Evolutionary conservation across 1,140 invertebrate genomes (phyloP), one percentile per base, ranked within the genome.

Genomic region (Anagrus nilaparvatae): DNA sequence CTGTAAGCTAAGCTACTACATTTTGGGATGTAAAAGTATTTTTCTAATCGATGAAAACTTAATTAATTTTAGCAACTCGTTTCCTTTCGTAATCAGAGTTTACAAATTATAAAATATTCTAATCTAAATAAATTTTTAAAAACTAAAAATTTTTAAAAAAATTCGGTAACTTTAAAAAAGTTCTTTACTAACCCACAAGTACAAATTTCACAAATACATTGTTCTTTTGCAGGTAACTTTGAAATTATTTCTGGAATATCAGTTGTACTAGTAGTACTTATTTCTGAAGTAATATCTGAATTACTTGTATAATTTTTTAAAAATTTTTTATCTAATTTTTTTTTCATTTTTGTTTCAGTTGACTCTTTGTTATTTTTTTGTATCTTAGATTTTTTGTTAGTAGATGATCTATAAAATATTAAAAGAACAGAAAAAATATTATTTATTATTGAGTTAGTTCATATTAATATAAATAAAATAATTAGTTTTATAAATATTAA

Each of bases 161-260:
- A n/a, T 31, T 31, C 18, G 14, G 9, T 31, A 19, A 34, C 21
- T 9, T 9, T 34, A 34, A 34, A 34, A 37, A 8, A 14, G 5
- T n/a, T 12, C 16, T 35, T 41, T n/a, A 79, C 82, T 82, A 70
- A 90, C 87, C 87, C 87, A 66, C 87, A 90, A 55, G 84, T 89
- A 60, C 87, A 90, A 29, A 90, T 80, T 69, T 90, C 84, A 61
- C 87, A 90, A 50, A 90, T 86, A 56, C 87, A 90, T 61, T 85
- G 80, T 59, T 88, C 85, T 60, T 84, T 84, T 31, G 63, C 39
- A 3, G 69, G 70, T 2, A 66, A 60, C 40, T 55, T 58, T 5
- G 58, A 53, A 3, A 65, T 47, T 19, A 66, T 44, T 20, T 65
- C 58, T 0, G 53, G 48, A 17, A 50, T 42, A 21, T 33, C 32